Percentiles rank a stretch among this genome's conserved stretches.
These are phyloP conservation scores for Serripes groenlandicus DNA, from an alignment of 2,888 invertebrate genomes.

Conservation along the genomic window DNA sequence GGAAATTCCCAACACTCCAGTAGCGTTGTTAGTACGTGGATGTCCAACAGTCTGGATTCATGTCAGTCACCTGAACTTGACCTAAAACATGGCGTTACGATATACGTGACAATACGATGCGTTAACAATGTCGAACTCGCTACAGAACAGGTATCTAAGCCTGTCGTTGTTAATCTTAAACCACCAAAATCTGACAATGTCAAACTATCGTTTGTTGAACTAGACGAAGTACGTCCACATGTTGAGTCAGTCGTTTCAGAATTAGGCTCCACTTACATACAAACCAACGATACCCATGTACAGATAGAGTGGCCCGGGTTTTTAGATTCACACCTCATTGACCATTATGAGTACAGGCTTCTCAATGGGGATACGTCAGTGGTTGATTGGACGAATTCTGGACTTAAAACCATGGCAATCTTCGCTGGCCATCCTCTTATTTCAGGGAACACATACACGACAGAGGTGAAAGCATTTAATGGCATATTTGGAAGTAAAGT, in stretches of 20 bases:
- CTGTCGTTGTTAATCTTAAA: neutral
- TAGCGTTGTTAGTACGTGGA: neutral
- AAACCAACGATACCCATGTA: conserved; percentile 9
- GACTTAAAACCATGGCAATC: neutral
- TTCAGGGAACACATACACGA: conserved; percentile 1
- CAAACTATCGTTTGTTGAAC: neutral
- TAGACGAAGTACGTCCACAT: neutral
- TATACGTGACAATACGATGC: neutral
- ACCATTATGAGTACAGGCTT: neutral
- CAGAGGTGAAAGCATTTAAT: conserved; percentile 3
- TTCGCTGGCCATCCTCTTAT: neutral
- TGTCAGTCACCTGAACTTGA: neutral
- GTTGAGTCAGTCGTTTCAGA: too few relatives aligned
- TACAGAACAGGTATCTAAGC: neutral
- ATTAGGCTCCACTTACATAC: neutral
- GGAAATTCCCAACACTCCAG: too few relatives aligned
- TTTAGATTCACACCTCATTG: neutral
- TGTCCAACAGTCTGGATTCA: neutral
- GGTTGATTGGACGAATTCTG: conserved; percentile 1
- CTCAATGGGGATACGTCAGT: neutral
- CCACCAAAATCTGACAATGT: neutral
- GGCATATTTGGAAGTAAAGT: neutral
- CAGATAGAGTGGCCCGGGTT: conserved; percentile 8
- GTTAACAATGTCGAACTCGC: conserved; percentile 1
- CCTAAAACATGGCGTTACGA: neutral